Evolutionary conservation across 1,140 invertebrate species (phyloP), one percentile per base, ranked within the genome.

Genomic region (Adoxophyes honmai): DNA sequence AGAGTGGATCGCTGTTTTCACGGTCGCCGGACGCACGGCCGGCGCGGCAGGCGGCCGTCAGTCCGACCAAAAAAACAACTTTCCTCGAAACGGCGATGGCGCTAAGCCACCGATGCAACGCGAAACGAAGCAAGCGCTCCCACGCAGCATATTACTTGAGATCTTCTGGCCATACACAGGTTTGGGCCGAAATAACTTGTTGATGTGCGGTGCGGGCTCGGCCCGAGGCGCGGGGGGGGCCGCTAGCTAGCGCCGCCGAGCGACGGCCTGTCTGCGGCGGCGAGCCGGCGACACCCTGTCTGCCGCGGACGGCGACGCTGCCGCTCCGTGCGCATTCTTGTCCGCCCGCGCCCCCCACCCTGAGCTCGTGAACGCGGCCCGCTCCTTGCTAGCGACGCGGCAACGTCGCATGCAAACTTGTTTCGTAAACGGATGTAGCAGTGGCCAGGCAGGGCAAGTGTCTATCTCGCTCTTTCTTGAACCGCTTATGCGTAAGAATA

Each of bases 271-370:
- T 94, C 93, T 92, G 92, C 91, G 91, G 89, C 91, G 93, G 91
- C 91, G 93, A 93, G 94, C 92, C 81, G 94, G 94, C 94, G 94
- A 95, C 94, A 95, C 94, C 94, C 93, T 95, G 94, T 96, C 94
- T 96, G 94, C 93, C 92, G 90, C 92, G 93, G 93, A 92, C 92
- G 90, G 90, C 92, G 71, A 57, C 86, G 94, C 94, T 95, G 94
- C 91, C 94, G 89, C 73, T 76, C 90, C 80, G 88, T 86, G 83
- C 86, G 70, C 83, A 89, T 90, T 88, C 90, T 80, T 86, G 75
- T 81, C 81, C 82, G 81, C 83, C 78, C 75, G 89, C 83, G 72
- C 86, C 78, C 81, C 78, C 77, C 74, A 61, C 68, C 73, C 68
- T 58, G 62, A 68, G 67, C 76, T 75, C 69, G 73, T 71, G 81